These are phyloP conservation scores for Balearica regulorum DNA, from an alignment of 2,797 vertebrate genomes.

Conservation along the genomic window DNA sequence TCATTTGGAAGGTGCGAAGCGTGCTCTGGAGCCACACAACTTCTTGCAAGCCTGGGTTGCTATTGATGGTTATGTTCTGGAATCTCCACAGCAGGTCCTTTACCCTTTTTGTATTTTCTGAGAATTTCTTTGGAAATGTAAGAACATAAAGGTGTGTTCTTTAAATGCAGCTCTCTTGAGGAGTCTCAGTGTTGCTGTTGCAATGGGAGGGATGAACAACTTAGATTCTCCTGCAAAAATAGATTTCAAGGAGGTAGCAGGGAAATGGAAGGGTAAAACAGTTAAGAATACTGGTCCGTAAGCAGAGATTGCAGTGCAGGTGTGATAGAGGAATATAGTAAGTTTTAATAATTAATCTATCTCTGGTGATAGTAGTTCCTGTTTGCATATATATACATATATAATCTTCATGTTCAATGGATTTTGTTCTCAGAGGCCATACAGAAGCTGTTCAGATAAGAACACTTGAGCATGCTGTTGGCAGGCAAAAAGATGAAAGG, in stretches of 20 bases:
- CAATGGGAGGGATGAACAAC: background rate
- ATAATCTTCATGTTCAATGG: background rate
- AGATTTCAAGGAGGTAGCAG: background rate
- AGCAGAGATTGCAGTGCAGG: background rate
- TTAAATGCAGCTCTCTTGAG: background rate
- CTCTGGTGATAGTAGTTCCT: background rate
- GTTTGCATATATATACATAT: background rate
- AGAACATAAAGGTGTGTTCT: background rate
- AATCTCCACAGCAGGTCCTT: background rate
- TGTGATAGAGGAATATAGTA: background rate
- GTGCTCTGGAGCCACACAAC: accelerated
- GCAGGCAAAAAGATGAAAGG: background rate
- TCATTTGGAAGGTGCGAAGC: background rate
- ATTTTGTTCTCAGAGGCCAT: background rate
- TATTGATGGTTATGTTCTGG: accelerated
- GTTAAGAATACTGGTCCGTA: background rate
- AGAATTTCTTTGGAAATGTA: background rate
- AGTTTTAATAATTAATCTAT: background rate
- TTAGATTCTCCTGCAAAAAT: background rate
- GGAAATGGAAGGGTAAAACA: background rate
- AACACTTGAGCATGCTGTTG: background rate
- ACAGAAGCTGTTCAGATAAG: background rate
- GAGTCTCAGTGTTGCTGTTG: background rate
- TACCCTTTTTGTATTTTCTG: background rate
- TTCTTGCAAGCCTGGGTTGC: background rate